These are phyloP conservation scores for Girardia tigrina DNA, from an alignment of 2,888 invertebrate species.

Conservation along the genomic window DNA sequence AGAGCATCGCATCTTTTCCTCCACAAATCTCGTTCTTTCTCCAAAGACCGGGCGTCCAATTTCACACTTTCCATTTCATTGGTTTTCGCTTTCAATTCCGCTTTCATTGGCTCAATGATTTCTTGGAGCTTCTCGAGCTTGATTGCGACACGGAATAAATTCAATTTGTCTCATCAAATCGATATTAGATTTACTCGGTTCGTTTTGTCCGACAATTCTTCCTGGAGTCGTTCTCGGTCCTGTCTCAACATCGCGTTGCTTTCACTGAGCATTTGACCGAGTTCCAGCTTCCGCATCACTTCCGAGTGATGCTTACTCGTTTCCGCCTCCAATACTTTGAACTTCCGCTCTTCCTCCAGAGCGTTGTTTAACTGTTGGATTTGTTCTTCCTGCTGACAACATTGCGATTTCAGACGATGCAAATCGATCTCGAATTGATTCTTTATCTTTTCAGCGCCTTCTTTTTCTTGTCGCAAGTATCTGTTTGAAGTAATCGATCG, in stretches of 20 bases:
- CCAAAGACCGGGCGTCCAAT: background rate
- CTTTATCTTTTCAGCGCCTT: background rate
- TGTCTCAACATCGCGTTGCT: background rate
- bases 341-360: background rate
- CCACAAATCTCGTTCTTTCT: constrained; percentile 19
- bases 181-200: background rate
- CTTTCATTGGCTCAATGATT: constrained; percentile 34
- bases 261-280: background rate
- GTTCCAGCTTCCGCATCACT: background rate
- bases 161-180: no score
- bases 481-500: background rate
- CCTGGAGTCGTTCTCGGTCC: background rate
- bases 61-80: constrained; percentile 18
- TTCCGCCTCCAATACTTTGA: background rate
- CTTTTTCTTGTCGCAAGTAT: background rate
- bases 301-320: background rate
- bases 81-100: constrained; percentile 25
- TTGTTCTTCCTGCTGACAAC: background rate
- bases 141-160: no score
- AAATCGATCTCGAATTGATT: background rate
- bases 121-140: background rate
- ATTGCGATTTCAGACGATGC: background rate
- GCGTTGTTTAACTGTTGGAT: background rate
- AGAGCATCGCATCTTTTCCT: background rate
- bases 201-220: background rate